Conservation (phyloP, 1,140 invertebrate genomes). For the Popillia japonica region DNA sequence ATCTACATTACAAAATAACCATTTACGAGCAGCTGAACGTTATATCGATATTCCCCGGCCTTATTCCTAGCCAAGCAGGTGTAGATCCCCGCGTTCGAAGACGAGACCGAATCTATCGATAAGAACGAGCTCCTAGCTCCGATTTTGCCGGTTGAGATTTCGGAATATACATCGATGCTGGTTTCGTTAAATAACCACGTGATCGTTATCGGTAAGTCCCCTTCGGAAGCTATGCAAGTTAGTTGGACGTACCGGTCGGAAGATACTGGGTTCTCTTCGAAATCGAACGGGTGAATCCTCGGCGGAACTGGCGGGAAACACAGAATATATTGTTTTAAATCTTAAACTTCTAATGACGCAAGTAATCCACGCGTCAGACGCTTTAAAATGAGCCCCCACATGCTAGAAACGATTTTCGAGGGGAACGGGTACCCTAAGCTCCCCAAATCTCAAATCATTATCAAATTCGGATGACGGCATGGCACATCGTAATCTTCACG, state of each 20-base stretch:
- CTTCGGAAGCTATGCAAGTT: slow-evolving; percentile 51
- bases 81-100: slow-evolving; percentile 75
- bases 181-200: slow-evolving; percentile 70
- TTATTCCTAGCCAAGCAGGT: slow-evolving; percentile 78
- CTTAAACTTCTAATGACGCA: no score
- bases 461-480: no score
- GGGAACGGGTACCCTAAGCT: no score
- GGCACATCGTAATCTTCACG: no score
- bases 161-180: slow-evolving; percentile 55
- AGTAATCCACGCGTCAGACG: no score
- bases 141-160: slow-evolving; percentile 63
- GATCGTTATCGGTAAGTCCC: slow-evolving; percentile 63
- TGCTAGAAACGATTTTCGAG: no score
- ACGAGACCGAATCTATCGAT: slow-evolving; percentile 77
- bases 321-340: slow-evolving; percentile 66
- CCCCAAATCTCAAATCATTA: no score
- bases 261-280: slow-evolving; percentile 66
- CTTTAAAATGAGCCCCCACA: no score
- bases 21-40: slow-evolving; percentile 73
- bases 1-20: slow-evolving; percentile 59
- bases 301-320: slow-evolving; percentile 58
- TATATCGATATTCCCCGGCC: slow-evolving; percentile 71
- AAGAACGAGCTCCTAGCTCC: slow-evolving; percentile 77
- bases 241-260: slow-evolving; percentile 58
- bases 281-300: slow-evolving; percentile 73